Evolutionary conservation across 1,140 invertebrate species (phyloP).

Genomic region (Heliconius himera): DNA sequence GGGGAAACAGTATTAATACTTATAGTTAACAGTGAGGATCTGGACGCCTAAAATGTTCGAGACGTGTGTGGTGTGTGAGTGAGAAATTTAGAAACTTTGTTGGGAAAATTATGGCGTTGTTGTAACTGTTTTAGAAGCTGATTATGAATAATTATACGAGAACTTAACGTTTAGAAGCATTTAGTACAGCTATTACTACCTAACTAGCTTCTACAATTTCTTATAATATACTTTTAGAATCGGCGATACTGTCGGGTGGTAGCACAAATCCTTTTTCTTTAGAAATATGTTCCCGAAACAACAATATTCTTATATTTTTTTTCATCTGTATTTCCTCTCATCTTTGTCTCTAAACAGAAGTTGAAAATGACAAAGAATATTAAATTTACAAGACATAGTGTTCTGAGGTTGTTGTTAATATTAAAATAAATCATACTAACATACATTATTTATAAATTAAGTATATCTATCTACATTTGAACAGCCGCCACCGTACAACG

Average conservation of each 20-base stretch:
- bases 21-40: constrained; percentile 74
- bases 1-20: constrained; percentile 80
- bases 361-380: too few species aligned
- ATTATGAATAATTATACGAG: not conserved
- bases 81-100: constrained; percentile 6
- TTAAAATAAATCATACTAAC: too few species aligned
- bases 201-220: not conserved
- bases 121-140: not conserved
- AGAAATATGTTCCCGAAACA: too few species aligned
- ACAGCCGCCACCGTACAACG: not conserved
- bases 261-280: too few species aligned
- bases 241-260: not conserved
- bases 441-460: too few species aligned
- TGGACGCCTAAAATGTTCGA: constrained; percentile 54
- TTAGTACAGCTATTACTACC: not conserved
- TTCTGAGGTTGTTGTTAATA: too few species aligned
- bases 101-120: not conserved
- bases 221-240: not conserved
- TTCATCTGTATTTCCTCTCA: too few species aligned
- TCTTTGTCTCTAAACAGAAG: too few species aligned
- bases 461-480: not conserved
- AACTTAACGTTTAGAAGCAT: not conserved
- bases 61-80: not conserved
- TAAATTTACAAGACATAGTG: too few species aligned
- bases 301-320: too few species aligned